Evolutionary conservation across 2,888 invertebrate species (phyloP), one percentile per base, ranked within the genome.

Genomic region (Drosophila rellima): DNA sequence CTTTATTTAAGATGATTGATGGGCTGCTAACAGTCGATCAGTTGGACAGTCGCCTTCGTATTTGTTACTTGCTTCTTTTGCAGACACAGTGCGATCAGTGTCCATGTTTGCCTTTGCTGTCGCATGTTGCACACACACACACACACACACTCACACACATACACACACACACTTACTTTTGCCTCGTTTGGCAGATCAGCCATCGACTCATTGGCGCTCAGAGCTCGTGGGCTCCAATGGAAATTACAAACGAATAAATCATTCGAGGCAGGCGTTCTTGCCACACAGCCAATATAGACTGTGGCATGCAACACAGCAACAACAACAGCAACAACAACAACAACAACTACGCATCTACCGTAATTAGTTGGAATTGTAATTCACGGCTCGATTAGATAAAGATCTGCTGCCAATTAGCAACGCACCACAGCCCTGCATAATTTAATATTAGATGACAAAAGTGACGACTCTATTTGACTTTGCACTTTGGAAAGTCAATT

Each of bases 301-400:
- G 26, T 61, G 55, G 61, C 61, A 45, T 55, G 45, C 61, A 61
- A 61, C 61, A 55, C 40, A 37, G 15, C 31, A 35, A 33, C 54
- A 42, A 35, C 31, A 31, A 31, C 31, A 31, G 10, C 23, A 23
- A 23, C 23, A 35, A 15, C 31, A 33, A 20, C 54, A 42, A 35
- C 33, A n/a, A n/a, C 5, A 2, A 6, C 13, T 65, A 40, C 37
- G 63, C 62, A 45, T 52, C 66, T 60, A 75, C 79, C 79, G 79
- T 86, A 86, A 86, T 86, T 86, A 86, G 85, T 89, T 86, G 88
- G 73, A 74, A 89, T 87, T 90, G 89, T 89, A 90, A 87, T 86
- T 89, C 85, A 87, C 80, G 90, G 85, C 79, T 72, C 70, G 90
- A 89, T 90, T 90, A 78, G 90, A 86, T 90, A 87, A 90, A 87